Conservation (phyloP, 2,888 invertebrate genomes). For the Pseudanteris insignis region DNA sequence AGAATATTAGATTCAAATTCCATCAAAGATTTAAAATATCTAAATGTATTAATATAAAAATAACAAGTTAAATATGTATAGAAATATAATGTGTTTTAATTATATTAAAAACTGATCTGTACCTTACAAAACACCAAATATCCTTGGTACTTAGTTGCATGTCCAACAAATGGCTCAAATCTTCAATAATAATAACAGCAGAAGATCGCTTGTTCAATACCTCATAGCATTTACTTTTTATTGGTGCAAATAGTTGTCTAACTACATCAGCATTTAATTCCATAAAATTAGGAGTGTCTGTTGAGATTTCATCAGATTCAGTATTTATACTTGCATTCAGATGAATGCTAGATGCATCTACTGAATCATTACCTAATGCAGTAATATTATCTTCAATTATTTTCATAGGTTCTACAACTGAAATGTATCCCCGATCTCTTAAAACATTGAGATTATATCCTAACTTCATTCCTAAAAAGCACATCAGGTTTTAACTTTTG, state of each 20-base stretch:
- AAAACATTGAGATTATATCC: constrained; percentile 75
- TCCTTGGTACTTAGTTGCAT: constrained; percentile 70
- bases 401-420: constrained; percentile 69
- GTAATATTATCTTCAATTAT: constrained; percentile 53
- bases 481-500: too few relatives aligned
- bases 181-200: constrained; percentile 76
- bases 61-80: too few relatives aligned
- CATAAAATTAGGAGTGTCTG: constrained; percentile 47
- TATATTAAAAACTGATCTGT: too few relatives aligned
- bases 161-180: constrained; percentile 77
- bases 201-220: constrained; percentile 64
- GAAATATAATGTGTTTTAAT: too few relatives aligned
- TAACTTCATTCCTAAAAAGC: constrained; percentile 72
- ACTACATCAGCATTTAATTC: constrained; percentile 61
- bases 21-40: too few relatives aligned
- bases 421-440: constrained; percentile 67
- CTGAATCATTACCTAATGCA: constrained; percentile 65
- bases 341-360: constrained; percentile 63
- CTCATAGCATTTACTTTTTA: constrained; percentile 65
- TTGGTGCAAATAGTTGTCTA: constrained; percentile 64
- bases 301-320: constrained; percentile 29
- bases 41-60: too few relatives aligned
- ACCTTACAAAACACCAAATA: too few relatives aligned
- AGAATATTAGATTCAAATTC: too few relatives aligned
- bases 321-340: constrained; percentile 58